Conservation (phyloP, 2,888 invertebrate genomes). For the Pterostichus niger region DNA sequence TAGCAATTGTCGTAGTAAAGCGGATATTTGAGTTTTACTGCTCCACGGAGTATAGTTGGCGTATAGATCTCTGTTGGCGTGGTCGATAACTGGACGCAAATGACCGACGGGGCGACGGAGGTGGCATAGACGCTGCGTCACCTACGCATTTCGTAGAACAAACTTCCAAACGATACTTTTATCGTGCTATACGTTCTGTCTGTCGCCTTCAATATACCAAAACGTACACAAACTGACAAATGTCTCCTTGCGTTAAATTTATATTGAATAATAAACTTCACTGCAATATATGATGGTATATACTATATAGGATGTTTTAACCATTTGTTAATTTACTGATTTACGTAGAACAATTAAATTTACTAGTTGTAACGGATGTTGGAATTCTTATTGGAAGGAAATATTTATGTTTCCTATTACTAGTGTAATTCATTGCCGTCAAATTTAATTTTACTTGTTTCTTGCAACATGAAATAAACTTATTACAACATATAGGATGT, state of each 20-base stretch:
- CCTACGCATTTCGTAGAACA: constrained; percentile 36
- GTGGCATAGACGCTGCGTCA: constrained; percentile 6
- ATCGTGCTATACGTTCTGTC: constrained; percentile 35
- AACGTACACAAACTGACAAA: constrained; percentile 29
- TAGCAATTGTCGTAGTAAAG: constrained; percentile 34
- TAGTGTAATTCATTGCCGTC: constrained; percentile 13
- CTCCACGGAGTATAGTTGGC: constrained; percentile 13
- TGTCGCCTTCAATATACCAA: constrained; percentile 37
- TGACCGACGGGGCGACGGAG: constrained; percentile 6
- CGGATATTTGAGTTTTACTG: constrained; percentile 51
- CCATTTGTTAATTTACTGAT: constrained; percentile 41
- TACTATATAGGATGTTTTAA: not conserved
- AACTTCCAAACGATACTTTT: constrained; percentile 44
- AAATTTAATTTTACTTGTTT: constrained; percentile 28
- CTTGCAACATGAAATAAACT: not conserved
- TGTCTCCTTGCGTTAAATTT: constrained; percentile 50
- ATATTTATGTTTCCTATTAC: constrained; percentile 28
- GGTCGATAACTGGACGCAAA: constrained; percentile 55
- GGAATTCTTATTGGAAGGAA: not conserved
- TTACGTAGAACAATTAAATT: constrained; percentile 23
- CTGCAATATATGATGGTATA: constrained; percentile 25
- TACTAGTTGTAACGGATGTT: constrained; percentile 13
- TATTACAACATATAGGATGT: not conserved
- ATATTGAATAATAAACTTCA: constrained; percentile 51
- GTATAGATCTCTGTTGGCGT: constrained; percentile 24